phyloP scores from a whole-genome alignment of 1,140 invertebrate genomes.

The Anadara kagoshimensis region DNA sequence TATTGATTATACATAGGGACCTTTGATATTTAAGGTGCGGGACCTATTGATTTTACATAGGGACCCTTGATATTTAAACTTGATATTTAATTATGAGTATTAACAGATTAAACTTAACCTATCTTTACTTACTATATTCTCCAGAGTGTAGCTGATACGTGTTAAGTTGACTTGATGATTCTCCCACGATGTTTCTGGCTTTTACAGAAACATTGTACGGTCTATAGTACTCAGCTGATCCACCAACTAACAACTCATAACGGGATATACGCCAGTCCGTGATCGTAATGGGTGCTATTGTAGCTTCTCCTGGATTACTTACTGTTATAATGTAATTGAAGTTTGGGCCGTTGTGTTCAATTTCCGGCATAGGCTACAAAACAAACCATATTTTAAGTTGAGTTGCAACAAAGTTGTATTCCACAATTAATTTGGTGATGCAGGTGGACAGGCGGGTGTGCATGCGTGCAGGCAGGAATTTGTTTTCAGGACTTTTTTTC shows the following conservation, averaged over 20 bases:
- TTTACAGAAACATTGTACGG: conserved; percentile 93
- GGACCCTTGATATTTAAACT: too few relatives aligned
- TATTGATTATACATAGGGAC: too few relatives aligned
- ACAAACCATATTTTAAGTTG: too few relatives aligned
- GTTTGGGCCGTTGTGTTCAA: conserved; percentile 95
- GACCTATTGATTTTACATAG: too few relatives aligned
- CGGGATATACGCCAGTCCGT: conserved; percentile 45
- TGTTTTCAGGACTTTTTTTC: too few relatives aligned
- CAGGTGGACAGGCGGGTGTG: too few relatives aligned
- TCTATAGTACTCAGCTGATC: conserved; percentile 82
- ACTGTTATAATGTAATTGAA: conserved; percentile 95
- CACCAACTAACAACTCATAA: conserved; percentile 19
- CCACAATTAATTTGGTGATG: too few relatives aligned
- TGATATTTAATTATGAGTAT: too few relatives aligned
- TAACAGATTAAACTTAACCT: too few relatives aligned
- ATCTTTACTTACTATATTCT: conserved; percentile 80
- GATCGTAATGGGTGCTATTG: conserved; percentile 35
- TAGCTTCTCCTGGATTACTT: conserved; percentile 77
- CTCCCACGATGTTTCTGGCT: conserved; percentile 91
- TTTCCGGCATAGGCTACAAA: conserved; percentile 91
- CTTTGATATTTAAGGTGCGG: too few relatives aligned
- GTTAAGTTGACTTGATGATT: conserved; percentile 83
- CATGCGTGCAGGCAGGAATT: too few relatives aligned
- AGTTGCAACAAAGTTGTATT: too few relatives aligned
- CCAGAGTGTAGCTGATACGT: conserved; percentile 93